phyloP scores from a whole-genome alignment of 2,113 vertebrate species.

The Cacatua alba region DNA sequence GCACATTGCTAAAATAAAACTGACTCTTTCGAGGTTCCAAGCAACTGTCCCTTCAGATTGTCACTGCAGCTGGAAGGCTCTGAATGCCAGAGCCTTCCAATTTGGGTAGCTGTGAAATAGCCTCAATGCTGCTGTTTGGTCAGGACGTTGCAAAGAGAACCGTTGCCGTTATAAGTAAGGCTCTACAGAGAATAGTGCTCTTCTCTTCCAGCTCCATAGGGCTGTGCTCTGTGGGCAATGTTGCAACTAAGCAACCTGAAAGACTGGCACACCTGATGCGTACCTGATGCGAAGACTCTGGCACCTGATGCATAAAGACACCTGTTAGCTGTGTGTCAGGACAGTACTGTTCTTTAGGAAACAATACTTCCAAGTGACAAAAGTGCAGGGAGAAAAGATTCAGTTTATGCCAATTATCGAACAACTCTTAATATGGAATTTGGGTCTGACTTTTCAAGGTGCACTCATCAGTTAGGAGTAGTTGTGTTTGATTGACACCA shows the following conservation, averaged over 20 bases:
- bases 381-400: not conserved
- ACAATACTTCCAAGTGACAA: not conserved
- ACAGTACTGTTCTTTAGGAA: not conserved
- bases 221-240: not conserved
- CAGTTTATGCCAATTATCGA: not conserved
- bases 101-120: not conserved
- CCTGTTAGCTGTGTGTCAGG: not conserved
- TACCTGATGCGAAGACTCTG: not conserved
- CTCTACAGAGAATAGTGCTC: not conserved
- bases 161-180: accelerated
- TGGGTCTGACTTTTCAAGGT: not conserved
- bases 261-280: not conserved
- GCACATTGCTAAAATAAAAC: not conserved
- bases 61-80: not conserved
- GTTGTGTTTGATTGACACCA: not conserved
- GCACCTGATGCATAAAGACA: not conserved
- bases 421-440: not conserved
- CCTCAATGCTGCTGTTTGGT: not conserved
- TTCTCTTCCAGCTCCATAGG: not conserved
- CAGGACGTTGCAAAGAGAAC: not conserved
- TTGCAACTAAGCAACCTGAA: not conserved
- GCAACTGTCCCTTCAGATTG: not conserved
- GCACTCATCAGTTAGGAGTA: not conserved
- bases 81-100: not conserved
- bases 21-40: not conserved